These are phyloP conservation scores for Heliconius himera DNA, from an alignment of 1,140 invertebrate genomes.

Conservation along the genomic window DNA sequence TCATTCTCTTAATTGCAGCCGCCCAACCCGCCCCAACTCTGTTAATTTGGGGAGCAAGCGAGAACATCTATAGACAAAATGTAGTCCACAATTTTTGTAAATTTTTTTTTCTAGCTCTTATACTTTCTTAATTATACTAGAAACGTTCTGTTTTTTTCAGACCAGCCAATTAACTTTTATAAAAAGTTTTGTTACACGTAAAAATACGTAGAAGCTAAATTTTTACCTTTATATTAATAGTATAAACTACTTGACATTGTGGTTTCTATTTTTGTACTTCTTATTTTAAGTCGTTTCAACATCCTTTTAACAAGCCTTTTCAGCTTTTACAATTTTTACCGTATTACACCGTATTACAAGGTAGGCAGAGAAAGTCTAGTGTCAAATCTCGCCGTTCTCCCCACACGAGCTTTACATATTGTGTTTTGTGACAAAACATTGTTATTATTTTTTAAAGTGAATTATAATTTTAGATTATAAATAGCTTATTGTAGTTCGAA, in stretches of 20 bases:
- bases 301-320: too few relatives aligned
- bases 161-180: neutral
- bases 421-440: too few relatives aligned
- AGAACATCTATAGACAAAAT: conserved; percentile 7
- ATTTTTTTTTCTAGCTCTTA: neutral
- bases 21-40: neutral
- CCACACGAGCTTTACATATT: too few relatives aligned
- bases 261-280: too few relatives aligned
- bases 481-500: too few relatives aligned
- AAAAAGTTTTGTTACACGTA: neutral
- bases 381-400: too few relatives aligned
- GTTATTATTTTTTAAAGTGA: too few relatives aligned
- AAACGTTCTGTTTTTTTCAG: neutral
- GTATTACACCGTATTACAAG: too few relatives aligned
- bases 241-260: neutral
- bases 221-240: neutral
- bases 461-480: too few relatives aligned
- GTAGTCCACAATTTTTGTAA: neutral
- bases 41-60: conserved; percentile 1
- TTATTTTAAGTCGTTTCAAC: too few relatives aligned
- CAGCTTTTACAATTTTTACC: too few relatives aligned
- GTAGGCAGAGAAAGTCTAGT: too few relatives aligned
- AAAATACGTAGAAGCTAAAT: neutral
- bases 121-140: conserved; percentile 6
- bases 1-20: conserved; percentile 4